Evolutionary conservation across 2,888 invertebrate species (phyloP), one percentile per base, ranked within the genome.

Genomic region (Conistra vaccinii): DNA sequence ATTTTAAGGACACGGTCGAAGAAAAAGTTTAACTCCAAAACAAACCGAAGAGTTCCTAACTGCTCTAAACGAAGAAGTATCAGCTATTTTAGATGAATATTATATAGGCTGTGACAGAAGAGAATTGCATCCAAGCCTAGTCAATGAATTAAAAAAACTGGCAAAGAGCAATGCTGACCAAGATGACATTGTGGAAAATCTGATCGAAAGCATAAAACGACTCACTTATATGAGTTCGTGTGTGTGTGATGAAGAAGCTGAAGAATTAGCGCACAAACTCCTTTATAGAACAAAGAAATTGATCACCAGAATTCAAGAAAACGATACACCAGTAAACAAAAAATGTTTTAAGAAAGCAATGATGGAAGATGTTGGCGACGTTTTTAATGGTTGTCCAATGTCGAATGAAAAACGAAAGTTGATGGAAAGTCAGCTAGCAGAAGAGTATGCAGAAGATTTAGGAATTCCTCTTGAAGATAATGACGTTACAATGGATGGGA

Each of bases 341-440:
- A 80, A 35, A 60, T 53, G 58, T 23, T 80, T 74, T 23, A 58
- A 39, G 3, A 53, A 78, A 23, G 58, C 73, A 20, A 14, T 65
- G 23, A 53, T 68, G 42, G 63, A 53, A 14, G 80, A 78, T 35
- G 23, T 65, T 6, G 80, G 78, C 23, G 48, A 78, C 42, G 55
- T 69, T 57, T 80, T 76, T 45, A 14, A 62, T 3, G 79, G 35
- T 1, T n/a, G 10, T 57, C 57, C 76, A 1, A 81, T 80, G 81
- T 58, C 81, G 5, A 23, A 35, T 10, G 35, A 76, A 23, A 80
- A 81, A 39, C 69, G 81, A n/a, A 45, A 2, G 23, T 29, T 80
- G n/a, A 81, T 81, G 76, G 80, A 80, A 39, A 53, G 5, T 35
- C 81, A 81, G 35, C 14, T 76, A 17, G 76, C 62, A 1, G 81